Evolutionary conservation across 2,113 vertebrate genomes (phyloP), one percentile per base, ranked within the genome.

Genomic region (Corythornis madagascariensis): DNA sequence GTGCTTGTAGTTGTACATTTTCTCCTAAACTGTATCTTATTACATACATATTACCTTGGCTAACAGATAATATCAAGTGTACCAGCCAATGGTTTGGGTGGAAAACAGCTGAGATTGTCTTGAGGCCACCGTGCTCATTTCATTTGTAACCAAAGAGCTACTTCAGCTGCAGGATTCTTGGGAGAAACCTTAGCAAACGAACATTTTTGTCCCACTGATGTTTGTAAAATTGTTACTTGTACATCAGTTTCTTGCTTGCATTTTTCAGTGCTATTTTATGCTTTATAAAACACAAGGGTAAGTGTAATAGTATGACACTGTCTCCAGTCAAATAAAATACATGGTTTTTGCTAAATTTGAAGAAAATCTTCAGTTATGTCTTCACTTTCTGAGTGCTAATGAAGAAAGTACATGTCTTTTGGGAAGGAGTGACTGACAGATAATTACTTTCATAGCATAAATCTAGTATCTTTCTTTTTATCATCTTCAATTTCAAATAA

Each of bases 401-500:
- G 55, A 85, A 90, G 61, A 59, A 86, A 84, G 38, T 86, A 35
- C 8, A 38, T 38, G 11, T 47, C 57, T 93, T 95, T 80, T 66
- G 66, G 94, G 89, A 76, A 94, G 72, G 75, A 0, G 25, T 93
- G 55, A 85, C 75, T 61, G 64, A 17, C 31, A 64, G 74, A 64
- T 73, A 95, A 93, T 94, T 43, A 7, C 67, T 78, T 86, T 86
- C 81, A 81, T 43, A 52, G 53, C 69, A 42, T 82, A 95, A 80
- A 81, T 13, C 29, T 24, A 24, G n/a, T 79, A 79, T 69, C 67
- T 83, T 81, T 56, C 66, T 50, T 94, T 91, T 92, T 70, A 8
- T 38, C 11, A 3, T 86, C 73, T 90, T 88, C 77, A 65, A 76
- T 96, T 94, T 91, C 79, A 87, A 94, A 85, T 94, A 9, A 91